A percentile compares a stretch with the other conserved stretches of the same genome.
phyloP scores from a whole-genome alignment of 2,797 vertebrate genomes.

The Halcyon badia region DNA sequence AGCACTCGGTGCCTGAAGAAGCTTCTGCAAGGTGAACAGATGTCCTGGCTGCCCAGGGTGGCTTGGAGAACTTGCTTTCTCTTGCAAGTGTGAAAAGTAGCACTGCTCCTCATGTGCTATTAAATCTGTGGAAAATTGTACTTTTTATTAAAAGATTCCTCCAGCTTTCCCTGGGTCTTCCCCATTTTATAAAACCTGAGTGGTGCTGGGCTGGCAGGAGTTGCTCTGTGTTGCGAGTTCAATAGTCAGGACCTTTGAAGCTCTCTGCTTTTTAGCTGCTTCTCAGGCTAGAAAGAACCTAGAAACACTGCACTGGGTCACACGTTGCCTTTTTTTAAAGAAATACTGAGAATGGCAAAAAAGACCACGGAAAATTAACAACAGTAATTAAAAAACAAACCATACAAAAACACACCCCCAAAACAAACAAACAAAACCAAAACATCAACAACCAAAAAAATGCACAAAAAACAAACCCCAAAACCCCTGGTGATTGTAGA shows the following conservation, averaged over 20 bases:
- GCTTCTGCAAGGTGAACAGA: neutral
- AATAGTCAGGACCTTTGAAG: neutral
- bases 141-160: neutral
- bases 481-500: neutral
- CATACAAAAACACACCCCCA: too few species aligned
- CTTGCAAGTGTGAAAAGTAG: neutral
- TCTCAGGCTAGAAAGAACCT: neutral
- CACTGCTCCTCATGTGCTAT: neutral
- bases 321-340: accelerated
- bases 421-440: neutral
- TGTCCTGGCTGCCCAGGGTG: neutral
- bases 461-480: too few species aligned
- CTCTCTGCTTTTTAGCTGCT: neutral
- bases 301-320: neutral
- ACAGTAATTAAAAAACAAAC: neutral
- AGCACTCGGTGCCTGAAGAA: accelerated
- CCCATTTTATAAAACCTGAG: neutral
- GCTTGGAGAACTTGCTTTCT: neutral
- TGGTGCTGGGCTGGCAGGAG: accelerated
- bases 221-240: neutral
- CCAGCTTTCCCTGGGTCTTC: neutral
- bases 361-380: neutral
- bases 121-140: neutral
- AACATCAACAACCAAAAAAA: too few species aligned
- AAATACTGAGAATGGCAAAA: neutral